Conservation (phyloP, 2,797 vertebrate species). For the Thunnus albacares region DNA sequence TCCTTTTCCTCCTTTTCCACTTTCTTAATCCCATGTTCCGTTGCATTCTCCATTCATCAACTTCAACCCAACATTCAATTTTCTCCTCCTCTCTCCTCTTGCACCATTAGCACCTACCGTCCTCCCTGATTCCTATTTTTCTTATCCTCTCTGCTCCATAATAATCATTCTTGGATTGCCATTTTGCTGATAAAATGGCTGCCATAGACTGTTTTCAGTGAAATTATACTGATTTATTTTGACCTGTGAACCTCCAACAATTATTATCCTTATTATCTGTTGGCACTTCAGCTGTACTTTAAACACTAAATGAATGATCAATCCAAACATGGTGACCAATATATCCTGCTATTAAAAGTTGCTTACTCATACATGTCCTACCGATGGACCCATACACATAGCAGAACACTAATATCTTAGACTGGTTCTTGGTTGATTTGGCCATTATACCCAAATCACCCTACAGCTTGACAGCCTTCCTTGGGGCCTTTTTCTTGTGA, state of each 20-base stretch:
- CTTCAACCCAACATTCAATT: slow-evolving; percentile 30
- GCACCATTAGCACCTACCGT: not conserved
- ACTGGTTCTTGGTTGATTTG: not conserved
- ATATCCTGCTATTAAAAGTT: too few relatives aligned
- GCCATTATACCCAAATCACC: too few relatives aligned
- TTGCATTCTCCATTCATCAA: slow-evolving; percentile 22
- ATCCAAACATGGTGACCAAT: too few relatives aligned
- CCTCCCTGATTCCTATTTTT: not conserved
- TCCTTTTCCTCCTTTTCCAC: slow-evolving; percentile 1
- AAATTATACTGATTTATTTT: too few relatives aligned
- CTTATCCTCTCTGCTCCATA: not conserved
- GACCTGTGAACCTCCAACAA: too few relatives aligned
- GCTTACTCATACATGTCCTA: not conserved
- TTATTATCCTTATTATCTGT: not conserved
- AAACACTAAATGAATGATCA: too few relatives aligned
- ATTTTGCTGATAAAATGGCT: not conserved
- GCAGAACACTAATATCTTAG: not conserved
- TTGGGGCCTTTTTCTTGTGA: too few relatives aligned
- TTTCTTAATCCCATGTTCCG: slow-evolving; percentile 24
- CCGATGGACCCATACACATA: not conserved
- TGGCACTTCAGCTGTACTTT: not conserved
- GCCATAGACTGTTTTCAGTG: too few relatives aligned
- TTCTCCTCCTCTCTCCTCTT: slow-evolving; percentile 5
- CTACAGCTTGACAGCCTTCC: too few relatives aligned
- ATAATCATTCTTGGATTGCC: not conserved